phyloP scores from a whole-genome alignment of 2,797 vertebrate genomes.

The Adelosebastes latens region DNA sequence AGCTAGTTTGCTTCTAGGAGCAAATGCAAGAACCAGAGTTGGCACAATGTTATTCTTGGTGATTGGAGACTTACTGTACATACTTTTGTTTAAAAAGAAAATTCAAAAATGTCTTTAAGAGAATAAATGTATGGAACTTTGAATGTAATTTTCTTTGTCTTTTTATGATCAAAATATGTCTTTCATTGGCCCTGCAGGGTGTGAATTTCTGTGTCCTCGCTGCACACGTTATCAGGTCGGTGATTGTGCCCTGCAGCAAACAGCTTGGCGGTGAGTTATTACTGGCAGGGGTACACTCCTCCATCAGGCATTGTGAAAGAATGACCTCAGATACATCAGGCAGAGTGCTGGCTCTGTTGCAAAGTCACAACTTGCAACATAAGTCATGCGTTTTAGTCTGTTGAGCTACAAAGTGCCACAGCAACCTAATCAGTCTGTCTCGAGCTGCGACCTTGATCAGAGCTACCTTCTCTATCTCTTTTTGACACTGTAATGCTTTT shows the following conservation, averaged over 20 bases:
- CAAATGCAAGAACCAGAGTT: not conserved
- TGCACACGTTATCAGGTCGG: constrained; percentile 37
- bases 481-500: not conserved
- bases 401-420: constrained; percentile 50
- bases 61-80: not conserved
- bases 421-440: constrained; percentile 50
- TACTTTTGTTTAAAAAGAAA: not conserved
- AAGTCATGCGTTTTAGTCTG: constrained; percentile 59
- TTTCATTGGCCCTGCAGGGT: constrained; percentile 12
- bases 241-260: constrained; percentile 54
- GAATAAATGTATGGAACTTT: not conserved
- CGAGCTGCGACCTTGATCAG: constrained; percentile 60
- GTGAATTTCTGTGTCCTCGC: constrained; percentile 43
- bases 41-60: not conserved
- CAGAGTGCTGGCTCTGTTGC: constrained; percentile 47
- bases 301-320: constrained; percentile 59
- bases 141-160: not conserved
- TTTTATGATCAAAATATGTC: not conserved
- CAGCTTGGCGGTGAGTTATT: constrained; percentile 66
- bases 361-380: constrained; percentile 71
- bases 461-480: constrained; percentile 9
- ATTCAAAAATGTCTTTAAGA: not conserved
- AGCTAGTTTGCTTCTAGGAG: not conserved
- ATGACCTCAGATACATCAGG: constrained; percentile 66
- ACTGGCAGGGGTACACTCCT: constrained; percentile 54